Conservation (phyloP, 2,113 vertebrate species). For the Arenaria interpres region DNA sequence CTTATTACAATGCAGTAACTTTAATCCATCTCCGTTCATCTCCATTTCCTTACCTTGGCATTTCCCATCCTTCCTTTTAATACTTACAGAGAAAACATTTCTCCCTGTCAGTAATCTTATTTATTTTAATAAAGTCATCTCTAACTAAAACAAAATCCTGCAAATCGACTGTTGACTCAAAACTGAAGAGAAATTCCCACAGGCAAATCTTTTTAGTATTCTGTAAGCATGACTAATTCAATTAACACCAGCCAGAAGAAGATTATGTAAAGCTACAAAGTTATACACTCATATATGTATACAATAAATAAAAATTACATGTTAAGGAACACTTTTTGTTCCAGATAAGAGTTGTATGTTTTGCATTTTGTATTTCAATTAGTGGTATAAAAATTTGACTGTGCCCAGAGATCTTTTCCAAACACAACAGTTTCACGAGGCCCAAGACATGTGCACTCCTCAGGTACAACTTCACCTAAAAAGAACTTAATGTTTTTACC, state of each 20-base stretch:
- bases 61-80: background rate
- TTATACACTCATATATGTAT: background rate
- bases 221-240: constrained; percentile 17
- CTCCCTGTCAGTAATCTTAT: background rate
- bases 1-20: background rate
- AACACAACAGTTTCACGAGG: rapidly evolving
- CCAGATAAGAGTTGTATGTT: background rate
- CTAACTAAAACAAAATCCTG: constrained; percentile 17
- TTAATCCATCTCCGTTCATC: background rate
- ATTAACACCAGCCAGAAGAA: constrained; percentile 27
- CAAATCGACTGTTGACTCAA: constrained; percentile 4
- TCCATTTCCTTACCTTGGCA: background rate
- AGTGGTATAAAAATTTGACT: background rate
- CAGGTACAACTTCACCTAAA: background rate
- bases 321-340: background rate
- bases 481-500: background rate
- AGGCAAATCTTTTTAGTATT: background rate
- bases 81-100: background rate
- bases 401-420: background rate
- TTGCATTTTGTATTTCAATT: background rate
- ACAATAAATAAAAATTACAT: background rate
- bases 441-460: background rate
- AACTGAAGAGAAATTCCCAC: background rate
- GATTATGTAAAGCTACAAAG: background rate
- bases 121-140: constrained; percentile 31